Percentiles rank a stretch among this genome's conserved stretches.
Conservation (phyloP, 2,797 vertebrate genomes). For the Manis crassicaudata region DNA sequence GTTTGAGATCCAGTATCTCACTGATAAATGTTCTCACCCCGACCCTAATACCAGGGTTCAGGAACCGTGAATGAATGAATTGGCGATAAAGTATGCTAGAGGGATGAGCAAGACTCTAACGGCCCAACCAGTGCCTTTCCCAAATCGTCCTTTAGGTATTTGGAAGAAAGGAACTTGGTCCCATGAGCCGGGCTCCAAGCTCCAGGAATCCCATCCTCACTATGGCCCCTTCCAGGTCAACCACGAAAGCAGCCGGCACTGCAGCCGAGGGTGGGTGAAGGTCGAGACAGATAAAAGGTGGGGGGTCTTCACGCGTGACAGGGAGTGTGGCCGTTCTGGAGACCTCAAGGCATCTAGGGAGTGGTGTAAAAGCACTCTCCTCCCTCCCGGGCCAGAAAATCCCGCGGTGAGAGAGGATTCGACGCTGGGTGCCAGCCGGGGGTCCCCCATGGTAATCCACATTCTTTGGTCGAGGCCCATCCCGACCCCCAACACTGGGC, state of each 20-base stretch:
- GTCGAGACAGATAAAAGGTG: neutral
- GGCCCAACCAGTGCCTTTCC: neutral
- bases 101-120: neutral
- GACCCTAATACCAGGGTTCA: neutral
- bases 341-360: neutral
- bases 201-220: neutral
- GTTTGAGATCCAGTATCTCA: constrained; percentile 41
- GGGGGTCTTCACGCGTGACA: neutral
- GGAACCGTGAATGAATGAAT: neutral
- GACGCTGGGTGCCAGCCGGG: neutral
- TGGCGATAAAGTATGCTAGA: neutral
- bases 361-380: neutral
- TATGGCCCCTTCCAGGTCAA: neutral
- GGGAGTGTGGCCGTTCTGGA: neutral
- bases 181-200: neutral
- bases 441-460: neutral
- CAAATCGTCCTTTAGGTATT: neutral
- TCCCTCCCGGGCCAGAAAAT: neutral
- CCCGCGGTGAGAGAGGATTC: neutral
- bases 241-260: neutral
- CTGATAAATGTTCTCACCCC: neutral
- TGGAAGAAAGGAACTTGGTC: neutral
- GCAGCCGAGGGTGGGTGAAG: neutral
- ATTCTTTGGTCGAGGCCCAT: neutral
- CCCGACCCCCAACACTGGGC: too few species aligned